Evolutionary conservation across 2,113 vertebrate genomes (phyloP).

Genomic region (Fukomys damarensis): DNA sequence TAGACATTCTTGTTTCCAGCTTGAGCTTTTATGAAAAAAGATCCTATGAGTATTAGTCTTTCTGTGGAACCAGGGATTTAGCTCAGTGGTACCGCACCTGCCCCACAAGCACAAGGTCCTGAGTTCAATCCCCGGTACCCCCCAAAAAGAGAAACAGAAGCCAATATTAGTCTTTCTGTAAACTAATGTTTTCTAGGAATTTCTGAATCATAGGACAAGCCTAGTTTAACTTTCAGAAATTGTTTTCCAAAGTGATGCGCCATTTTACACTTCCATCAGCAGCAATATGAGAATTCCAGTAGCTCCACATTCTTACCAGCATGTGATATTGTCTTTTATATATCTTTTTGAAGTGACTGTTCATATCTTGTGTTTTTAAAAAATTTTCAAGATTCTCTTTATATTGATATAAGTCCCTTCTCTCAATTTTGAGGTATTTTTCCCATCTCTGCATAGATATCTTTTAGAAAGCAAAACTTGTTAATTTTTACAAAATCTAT

Average conservation of each 20-base stretch:
- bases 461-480: not conserved
- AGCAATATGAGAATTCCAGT: not conserved
- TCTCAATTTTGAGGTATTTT: not conserved
- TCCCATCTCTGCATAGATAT: not conserved
- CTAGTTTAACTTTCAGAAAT: slow-evolving; percentile 24
- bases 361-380: not conserved
- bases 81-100: too few species aligned
- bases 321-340: not conserved
- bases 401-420: not conserved
- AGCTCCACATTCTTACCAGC: not conserved
- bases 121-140: too few species aligned
- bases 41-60: not conserved
- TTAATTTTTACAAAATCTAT: not conserved
- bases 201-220: not conserved
- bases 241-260: not conserved
- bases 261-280: not conserved
- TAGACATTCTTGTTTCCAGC: not conserved
- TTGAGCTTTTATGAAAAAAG: not conserved
- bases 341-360: not conserved
- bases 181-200: slow-evolving; percentile 20
- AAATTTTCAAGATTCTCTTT: not conserved
- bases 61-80: too few species aligned
- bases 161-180: not conserved
- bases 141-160: too few species aligned
- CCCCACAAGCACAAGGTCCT: too few species aligned